These are phyloP conservation scores for Drosophila seclusa DNA, from an alignment of 2,888 invertebrate genomes.

Conservation along the genomic window DNA sequence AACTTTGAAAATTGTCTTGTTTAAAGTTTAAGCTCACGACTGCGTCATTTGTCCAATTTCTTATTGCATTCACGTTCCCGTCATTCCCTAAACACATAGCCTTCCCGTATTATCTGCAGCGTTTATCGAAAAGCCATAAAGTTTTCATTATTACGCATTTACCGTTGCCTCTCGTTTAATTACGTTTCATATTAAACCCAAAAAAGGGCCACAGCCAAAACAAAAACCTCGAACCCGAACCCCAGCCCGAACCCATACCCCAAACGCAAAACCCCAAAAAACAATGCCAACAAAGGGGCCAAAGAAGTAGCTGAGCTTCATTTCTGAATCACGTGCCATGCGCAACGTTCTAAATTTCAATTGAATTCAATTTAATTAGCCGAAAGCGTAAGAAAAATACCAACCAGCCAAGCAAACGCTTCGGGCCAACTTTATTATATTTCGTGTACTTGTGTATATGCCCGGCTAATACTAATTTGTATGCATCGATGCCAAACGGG, in stretches of 20 bases:
- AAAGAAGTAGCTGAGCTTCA: constrained; percentile 38
- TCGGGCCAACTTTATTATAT: constrained; percentile 42
- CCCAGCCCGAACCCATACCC: background rate
- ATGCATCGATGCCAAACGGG: constrained; percentile 52
- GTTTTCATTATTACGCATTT: constrained; percentile 79
- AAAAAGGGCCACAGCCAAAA: constrained; percentile 57
- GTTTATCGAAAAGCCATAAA: constrained; percentile 78
- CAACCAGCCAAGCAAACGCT: constrained; percentile 27
- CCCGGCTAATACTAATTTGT: constrained; percentile 62
- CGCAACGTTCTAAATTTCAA: constrained; percentile 79
- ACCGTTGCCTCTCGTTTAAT: constrained; percentile 74
- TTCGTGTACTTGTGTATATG: background rate
- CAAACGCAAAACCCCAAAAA: constrained; percentile 3
- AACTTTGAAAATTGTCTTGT: constrained; percentile 14
- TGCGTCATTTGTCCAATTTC: constrained; percentile 30
- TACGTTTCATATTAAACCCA: constrained; percentile 69
- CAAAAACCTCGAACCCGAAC: constrained; percentile 2
- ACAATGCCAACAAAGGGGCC: constrained; percentile 35
- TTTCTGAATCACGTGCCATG: constrained; percentile 72
- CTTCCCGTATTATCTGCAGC: constrained; percentile 57
- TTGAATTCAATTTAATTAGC: constrained; percentile 80
- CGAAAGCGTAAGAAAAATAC: constrained; percentile 72
- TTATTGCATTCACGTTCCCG: constrained; percentile 48
- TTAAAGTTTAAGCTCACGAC: constrained; percentile 37
- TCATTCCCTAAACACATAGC: constrained; percentile 20